Evolutionary conservation across 2,113 vertebrate species (phyloP).

Genomic region (Pipa parva): DNA sequence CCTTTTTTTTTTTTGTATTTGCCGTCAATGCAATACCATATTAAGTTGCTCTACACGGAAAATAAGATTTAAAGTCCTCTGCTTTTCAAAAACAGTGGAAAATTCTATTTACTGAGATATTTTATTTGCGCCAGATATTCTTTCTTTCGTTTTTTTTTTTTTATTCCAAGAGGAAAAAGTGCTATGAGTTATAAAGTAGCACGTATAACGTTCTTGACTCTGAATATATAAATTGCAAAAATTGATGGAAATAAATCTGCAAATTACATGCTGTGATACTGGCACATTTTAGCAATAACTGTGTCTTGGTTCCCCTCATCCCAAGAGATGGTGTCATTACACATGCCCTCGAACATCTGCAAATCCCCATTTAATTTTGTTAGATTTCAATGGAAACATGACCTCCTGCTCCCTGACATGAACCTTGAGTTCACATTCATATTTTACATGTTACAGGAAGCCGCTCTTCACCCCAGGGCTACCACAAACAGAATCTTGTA

Average conservation of each 20-base stretch:
- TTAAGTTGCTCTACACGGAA: too few relatives aligned
- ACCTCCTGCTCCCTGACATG: slow-evolving; percentile 91
- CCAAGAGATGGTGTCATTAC: slow-evolving; percentile 73
- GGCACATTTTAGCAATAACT: slow-evolving; percentile 73
- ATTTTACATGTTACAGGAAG: slow-evolving; percentile 94
- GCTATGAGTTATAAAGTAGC: slow-evolving; percentile 61
- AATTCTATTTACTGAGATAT: too few relatives aligned
- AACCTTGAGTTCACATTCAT: slow-evolving; percentile 91
- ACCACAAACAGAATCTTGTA: slow-evolving; percentile 85
- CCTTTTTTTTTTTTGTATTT: too few relatives aligned
- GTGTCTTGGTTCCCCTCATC: slow-evolving; percentile 56
- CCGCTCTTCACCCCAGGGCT: slow-evolving; percentile 80
- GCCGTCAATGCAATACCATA: too few relatives aligned
- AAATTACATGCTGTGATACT: slow-evolving; percentile 80
- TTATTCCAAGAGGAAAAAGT: slow-evolving; percentile 40
- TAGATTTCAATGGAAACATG: slow-evolving; percentile 81
- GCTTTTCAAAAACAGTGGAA: too few relatives aligned
- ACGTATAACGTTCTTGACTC: slow-evolving; percentile 84
- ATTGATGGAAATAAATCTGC: slow-evolving; percentile 93
- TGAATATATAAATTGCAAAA: slow-evolving; percentile 92
- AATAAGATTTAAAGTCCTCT: too few relatives aligned
- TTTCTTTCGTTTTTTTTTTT: not conserved
- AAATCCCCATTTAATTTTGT: slow-evolving; percentile 70
- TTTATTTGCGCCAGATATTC: too few relatives aligned
- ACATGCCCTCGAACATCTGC: slow-evolving; percentile 88